phyloP scores from a whole-genome alignment of 2,797 vertebrate species.

The Distichodus sexfasciatus region DNA sequence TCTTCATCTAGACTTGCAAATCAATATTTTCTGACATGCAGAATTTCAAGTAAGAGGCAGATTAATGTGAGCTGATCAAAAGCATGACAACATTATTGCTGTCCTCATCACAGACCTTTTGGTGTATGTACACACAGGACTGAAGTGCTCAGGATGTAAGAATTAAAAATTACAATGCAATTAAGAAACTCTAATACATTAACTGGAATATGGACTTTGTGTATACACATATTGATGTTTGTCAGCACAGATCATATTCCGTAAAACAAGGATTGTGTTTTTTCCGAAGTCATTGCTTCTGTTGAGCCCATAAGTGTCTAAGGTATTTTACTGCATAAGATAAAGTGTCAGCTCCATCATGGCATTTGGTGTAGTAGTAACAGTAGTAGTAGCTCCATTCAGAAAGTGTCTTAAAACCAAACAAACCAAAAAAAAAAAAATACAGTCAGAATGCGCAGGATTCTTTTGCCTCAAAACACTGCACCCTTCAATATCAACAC shows the following conservation, averaged over 20 bases:
- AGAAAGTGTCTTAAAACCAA: slow-evolving; percentile 4
- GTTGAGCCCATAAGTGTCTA: slow-evolving; percentile 22
- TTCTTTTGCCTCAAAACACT: slow-evolving; percentile 15
- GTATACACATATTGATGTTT: slow-evolving; percentile 1
- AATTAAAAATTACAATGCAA: background rate
- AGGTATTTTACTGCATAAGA: slow-evolving; percentile 8
- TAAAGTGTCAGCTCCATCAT: background rate
- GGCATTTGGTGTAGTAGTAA: slow-evolving; percentile 10
- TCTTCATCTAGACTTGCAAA: background rate
- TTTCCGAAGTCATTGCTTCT: background rate
- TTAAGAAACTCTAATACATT: no score
- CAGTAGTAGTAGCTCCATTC: slow-evolving; percentile 8
- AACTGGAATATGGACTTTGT: background rate
- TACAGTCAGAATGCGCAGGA: slow-evolving; percentile 4
- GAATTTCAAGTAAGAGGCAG: background rate
- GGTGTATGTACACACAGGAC: background rate
- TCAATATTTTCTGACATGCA: background rate
- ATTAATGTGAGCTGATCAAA: background rate
- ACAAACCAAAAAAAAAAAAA: slow-evolving; percentile 12
- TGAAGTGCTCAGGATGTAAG: background rate
- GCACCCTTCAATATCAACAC: slow-evolving; percentile 39
- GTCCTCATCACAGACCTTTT: background rate
- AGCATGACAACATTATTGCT: slow-evolving; percentile 3
- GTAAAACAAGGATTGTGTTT: background rate
- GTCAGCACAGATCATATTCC: slow-evolving; percentile 11